These are phyloP conservation scores for Silurus aristotelis DNA, from an alignment of 2,797 vertebrate genomes.

Conservation along the genomic window DNA sequence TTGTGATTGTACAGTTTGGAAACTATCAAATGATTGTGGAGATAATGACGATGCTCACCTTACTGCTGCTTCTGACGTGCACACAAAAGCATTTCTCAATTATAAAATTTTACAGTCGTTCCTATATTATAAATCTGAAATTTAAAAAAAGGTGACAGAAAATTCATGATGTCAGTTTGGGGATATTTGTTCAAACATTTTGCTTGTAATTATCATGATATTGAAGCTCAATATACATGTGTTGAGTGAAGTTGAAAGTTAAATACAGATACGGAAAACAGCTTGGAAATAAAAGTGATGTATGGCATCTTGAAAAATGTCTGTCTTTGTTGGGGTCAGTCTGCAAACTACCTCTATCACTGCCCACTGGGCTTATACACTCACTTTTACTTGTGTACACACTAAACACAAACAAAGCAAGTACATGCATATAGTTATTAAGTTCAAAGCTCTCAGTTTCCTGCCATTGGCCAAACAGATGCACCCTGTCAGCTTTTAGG, in stretches of 20 bases:
- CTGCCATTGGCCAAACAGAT: constrained; percentile 57
- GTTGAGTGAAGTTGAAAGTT: neutral
- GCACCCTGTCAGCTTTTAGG: constrained; percentile 43
- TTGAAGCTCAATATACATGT: neutral
- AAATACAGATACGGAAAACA: neutral
- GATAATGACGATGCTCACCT: no score
- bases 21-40: no score
- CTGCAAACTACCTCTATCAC: neutral
- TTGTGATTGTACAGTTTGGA: neutral
- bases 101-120: neutral
- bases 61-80: neutral
- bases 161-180: neutral
- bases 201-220: neutral
- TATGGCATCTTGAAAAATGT: neutral
- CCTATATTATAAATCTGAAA: neutral
- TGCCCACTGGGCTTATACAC: neutral
- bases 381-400: constrained; percentile 8
- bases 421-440: neutral
- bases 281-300: neutral
- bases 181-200: neutral
- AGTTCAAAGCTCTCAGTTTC: constrained; percentile 49
- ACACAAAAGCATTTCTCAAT: neutral
- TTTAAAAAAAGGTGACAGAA: neutral
- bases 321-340: neutral
- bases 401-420: constrained; percentile 23